Evolutionary conservation across 2,888 invertebrate species (phyloP).

Genomic region (Liodrosophila aerea): DNA sequence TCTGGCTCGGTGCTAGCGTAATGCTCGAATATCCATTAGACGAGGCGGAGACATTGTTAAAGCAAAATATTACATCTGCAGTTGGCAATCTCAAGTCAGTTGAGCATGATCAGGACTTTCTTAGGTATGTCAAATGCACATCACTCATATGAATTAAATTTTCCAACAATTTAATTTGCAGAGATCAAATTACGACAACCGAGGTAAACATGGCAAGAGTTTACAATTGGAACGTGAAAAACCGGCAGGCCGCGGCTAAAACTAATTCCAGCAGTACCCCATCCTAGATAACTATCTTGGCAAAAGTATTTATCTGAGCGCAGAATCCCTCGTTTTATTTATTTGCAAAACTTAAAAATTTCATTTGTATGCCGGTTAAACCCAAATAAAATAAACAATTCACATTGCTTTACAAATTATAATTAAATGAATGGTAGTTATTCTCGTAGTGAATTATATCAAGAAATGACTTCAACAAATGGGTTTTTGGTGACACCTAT

Average conservation of each 20-base stretch:
- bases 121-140: slow-evolving; percentile 88
- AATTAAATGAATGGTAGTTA: neutral
- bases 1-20: slow-evolving; percentile 95
- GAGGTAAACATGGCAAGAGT: slow-evolving; percentile 99
- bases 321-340: slow-evolving; percentile 51
- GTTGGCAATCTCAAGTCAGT: slow-evolving; percentile 92
- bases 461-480: too few relatives aligned
- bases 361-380: slow-evolving; percentile 5
- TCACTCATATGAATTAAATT: too few relatives aligned
- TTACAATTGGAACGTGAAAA: slow-evolving; percentile 98
- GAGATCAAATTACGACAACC: slow-evolving; percentile 98
- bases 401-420: slow-evolving; percentile 39
- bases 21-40: slow-evolving; percentile 97
- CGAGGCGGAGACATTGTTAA: slow-evolving; percentile 92
- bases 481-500: slow-evolving; percentile 77
- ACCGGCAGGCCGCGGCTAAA: slow-evolving; percentile 89
- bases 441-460: too few relatives aligned
- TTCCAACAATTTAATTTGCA: slow-evolving; percentile 65
- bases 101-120: slow-evolving; percentile 96
- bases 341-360: slow-evolving; percentile 42
- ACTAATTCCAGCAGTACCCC: slow-evolving; percentile 40
- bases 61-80: slow-evolving; percentile 92
- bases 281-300: slow-evolving; percentile 37
- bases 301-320: neutral
- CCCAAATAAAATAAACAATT: slow-evolving; percentile 20